A percentile compares a stretch with the other conserved stretches of the same genome.
phyloP scores from a whole-genome alignment of 2,113 vertebrate genomes.

The Globicephala melas region DNA sequence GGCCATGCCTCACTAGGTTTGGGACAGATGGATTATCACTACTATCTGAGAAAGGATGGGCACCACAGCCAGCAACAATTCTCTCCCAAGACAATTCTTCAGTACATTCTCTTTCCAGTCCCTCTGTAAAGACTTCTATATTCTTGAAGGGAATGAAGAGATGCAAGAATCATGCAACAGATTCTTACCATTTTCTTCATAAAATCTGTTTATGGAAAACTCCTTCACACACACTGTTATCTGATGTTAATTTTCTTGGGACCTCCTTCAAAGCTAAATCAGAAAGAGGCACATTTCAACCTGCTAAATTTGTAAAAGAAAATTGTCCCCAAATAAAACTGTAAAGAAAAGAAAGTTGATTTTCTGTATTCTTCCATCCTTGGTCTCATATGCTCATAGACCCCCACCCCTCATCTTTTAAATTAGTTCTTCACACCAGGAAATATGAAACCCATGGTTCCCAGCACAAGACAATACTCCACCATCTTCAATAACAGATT shows the following conservation, averaged over 20 bases:
- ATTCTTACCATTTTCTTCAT: neutral
- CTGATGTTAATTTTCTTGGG: neutral
- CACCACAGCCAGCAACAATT: too few relatives aligned
- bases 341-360: neutral
- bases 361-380: neutral
- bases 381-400: neutral
- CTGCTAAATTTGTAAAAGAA: neutral
- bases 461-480: neutral
- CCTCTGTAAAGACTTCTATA: neutral
- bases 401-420: neutral
- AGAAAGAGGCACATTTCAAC: neutral
- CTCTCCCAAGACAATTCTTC: neutral
- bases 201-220: neutral
- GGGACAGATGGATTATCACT: neutral
- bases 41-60: neutral
- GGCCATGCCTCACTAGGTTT: neutral
- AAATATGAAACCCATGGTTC: neutral
- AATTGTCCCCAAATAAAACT: neutral
- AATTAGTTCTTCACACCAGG: neutral
- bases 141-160: neutral
- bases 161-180: neutral
- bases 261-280: neutral
- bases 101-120: neutral
- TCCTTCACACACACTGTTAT: neutral
- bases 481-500: neutral